These are phyloP conservation scores for Todiramphus chloris DNA, from an alignment of 2,113 vertebrate genomes.

Conservation along the genomic window DNA sequence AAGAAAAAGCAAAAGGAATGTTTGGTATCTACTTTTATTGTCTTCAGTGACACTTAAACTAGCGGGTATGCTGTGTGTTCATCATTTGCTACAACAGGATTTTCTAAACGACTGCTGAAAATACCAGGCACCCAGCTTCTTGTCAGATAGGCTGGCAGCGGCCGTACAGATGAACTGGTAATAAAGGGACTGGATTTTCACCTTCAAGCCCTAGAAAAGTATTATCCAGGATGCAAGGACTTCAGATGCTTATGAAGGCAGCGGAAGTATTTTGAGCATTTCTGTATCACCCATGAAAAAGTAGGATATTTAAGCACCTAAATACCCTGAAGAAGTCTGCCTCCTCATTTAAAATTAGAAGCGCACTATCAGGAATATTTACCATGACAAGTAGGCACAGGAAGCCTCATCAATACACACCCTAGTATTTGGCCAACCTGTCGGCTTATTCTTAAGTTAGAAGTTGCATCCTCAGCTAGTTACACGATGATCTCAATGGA, in stretches of 20 bases:
- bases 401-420: not conserved
- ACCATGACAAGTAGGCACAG: not conserved
- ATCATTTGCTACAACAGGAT: not conserved
- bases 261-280: not conserved
- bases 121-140: not conserved
- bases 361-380: not conserved
- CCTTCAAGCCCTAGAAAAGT: not conserved
- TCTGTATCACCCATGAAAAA: not conserved
- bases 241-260: accelerated
- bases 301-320: not conserved
- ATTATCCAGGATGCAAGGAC: not conserved
- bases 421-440: not conserved
- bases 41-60: not conserved
- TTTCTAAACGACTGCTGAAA: not conserved
- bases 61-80: not conserved
- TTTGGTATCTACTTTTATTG: not conserved
- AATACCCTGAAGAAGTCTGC: not conserved
- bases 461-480: not conserved
- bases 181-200: not conserved
- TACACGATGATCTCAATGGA: not conserved
- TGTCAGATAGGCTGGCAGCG: not conserved
- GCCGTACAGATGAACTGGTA: not conserved
- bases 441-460: not conserved
- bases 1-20: not conserved
- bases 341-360: not conserved